Conservation (phyloP, 2,797 vertebrate species). For the Uromys caudimaculatus region DNA sequence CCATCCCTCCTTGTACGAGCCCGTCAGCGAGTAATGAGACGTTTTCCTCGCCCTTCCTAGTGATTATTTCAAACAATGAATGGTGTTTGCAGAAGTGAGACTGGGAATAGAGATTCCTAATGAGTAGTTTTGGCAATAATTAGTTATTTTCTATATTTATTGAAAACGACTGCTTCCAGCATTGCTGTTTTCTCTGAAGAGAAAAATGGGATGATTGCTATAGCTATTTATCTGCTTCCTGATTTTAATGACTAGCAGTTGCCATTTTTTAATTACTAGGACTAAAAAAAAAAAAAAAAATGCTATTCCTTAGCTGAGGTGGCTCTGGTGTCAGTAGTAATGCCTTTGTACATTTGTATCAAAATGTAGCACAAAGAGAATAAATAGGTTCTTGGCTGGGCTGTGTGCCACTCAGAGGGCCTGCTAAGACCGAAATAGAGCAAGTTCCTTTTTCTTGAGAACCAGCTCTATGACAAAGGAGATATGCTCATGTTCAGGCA, state of each 20-base stretch:
- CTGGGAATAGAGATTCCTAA: constrained; percentile 20
- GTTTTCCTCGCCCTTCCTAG: background rate
- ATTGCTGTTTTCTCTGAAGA: constrained; percentile 68
- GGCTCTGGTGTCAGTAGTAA: background rate
- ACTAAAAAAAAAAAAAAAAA: constrained; percentile 18
- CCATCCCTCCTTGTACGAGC: background rate
- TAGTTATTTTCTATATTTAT: constrained; percentile 77
- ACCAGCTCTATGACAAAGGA: background rate
- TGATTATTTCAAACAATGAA: constrained; percentile 54
- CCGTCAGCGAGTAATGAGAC: background rate
- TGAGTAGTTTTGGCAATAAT: constrained; percentile 57
- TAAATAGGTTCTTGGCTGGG: background rate
- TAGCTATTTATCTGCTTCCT: constrained; percentile 59
- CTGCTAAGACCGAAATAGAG: background rate
- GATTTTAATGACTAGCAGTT: constrained; percentile 62
- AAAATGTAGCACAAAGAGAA: background rate
- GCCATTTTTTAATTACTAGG: constrained; percentile 69
- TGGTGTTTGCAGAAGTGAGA: constrained; percentile 45
- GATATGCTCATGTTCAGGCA: background rate
- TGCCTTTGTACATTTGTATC: constrained; percentile 7
- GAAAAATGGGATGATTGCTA: constrained; percentile 61
- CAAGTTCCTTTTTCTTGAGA: background rate
- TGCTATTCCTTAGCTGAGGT: background rate
- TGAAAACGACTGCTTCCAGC: constrained; percentile 23
- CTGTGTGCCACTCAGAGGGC: background rate